These are phyloP conservation scores for Acronicta alni DNA, from an alignment of 2,888 invertebrate species.

Conservation along the genomic window DNA sequence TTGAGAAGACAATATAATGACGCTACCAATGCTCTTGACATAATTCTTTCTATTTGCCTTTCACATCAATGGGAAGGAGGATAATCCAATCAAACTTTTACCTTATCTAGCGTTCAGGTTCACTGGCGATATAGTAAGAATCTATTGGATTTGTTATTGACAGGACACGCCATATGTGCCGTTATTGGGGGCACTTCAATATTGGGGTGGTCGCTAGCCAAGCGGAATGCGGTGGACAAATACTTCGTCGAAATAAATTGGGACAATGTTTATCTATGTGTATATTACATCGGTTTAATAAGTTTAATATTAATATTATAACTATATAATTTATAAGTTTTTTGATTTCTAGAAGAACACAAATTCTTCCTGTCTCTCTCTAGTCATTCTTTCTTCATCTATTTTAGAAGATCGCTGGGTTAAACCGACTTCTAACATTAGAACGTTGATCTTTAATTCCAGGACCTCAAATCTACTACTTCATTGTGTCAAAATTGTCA, in stretches of 20 bases:
- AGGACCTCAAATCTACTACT: too few relatives aligned
- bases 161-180: constrained; percentile 42
- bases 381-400: neutral
- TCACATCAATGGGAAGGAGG: neutral
- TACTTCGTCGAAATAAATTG: constrained; percentile 23
- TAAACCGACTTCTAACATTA: too few relatives aligned
- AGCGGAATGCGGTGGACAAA: constrained; percentile 34
- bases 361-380: too few relatives aligned
- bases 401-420: neutral
- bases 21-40: neutral
- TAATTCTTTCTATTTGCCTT: neutral
- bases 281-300: neutral
- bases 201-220: constrained; percentile 41
- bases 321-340: neutral
- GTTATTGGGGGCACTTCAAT: constrained; percentile 40
- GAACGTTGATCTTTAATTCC: too few relatives aligned
- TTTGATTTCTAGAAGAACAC: too few relatives aligned
- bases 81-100: neutral
- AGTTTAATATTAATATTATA: neutral
- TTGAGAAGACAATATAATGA: too few relatives aligned
- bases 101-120: constrained; percentile 17
- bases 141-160: constrained; percentile 40
- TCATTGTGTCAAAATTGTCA: too few relatives aligned
- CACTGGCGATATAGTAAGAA: constrained; percentile 38
- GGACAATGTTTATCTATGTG: neutral